Evolutionary conservation across 2,797 vertebrate genomes (phyloP), one percentile per base, ranked within the genome.

Genomic region (Stomatorhinus walkeri): DNA sequence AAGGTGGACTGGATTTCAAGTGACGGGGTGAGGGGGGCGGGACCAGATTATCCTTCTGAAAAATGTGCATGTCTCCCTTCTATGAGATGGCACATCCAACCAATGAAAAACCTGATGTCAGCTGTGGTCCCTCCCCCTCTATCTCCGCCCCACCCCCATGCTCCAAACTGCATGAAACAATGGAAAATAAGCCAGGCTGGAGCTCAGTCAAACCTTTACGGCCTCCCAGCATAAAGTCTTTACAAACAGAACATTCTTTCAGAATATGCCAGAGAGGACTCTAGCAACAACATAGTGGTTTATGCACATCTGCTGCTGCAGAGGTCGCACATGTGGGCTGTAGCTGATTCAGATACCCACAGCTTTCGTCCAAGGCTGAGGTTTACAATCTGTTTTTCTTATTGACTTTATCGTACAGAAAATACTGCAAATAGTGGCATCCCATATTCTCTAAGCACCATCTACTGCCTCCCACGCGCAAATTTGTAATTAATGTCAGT

Each of bases 161-260:
- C 79, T 87, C 88, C 91, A 90, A 94, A 91, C 90, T 91, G 49
- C 91, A 92, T 93, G 93, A 95, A 92, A 91, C 90, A 95, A 94
- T 95, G 94, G 94, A 96, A 96, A 95, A 92, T 92, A 92, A 92
- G 68, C 84, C 84, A 85, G 84, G 90, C 91, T 90, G 91, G 90
- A 92, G 90, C 92, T 93, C 92, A 93, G 92, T 92, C 93, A 94
- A 93, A 93, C 90, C 92, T 95, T 93, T 88, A 91, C 90, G 92
- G 93, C 64, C 90, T 91, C 91, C 92, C 90, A 90, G 89, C 88
- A 93, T 90, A 94, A 92, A 87, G 40, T 12, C 40, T 46, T 8
- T 52, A 83, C 3, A 48, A 83, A 87, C 28, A 0, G 94, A 95
- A 88, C 93, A 96, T 93, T 92, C 89, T 90, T 92, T 14, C 7